A percentile compares a stretch with the other conserved stretches of the same genome.
Evolutionary conservation across 2,797 vertebrate genomes (phyloP).

Genomic region (Cheirogaleus major): DNA sequence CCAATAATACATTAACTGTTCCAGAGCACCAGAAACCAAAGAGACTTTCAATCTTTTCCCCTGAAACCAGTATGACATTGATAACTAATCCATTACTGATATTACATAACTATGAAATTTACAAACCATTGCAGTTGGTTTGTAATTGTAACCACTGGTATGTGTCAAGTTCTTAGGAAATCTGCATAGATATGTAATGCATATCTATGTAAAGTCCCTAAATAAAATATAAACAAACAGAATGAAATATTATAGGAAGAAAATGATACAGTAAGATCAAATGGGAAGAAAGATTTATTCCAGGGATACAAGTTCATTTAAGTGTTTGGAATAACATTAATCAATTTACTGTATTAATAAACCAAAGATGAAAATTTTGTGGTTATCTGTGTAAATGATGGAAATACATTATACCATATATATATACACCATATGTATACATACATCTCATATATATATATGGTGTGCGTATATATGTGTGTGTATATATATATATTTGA

Average conservation of each 20-base stretch:
- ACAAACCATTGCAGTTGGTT: neutral
- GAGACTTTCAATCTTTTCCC: too few relatives aligned
- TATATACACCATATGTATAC: too few relatives aligned
- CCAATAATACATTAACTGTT: neutral
- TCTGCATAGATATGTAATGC: neutral
- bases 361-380: neutral
- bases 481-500: too few relatives aligned
- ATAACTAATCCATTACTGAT: neutral
- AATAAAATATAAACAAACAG: neutral
- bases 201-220: neutral
- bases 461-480: too few relatives aligned
- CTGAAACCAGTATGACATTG: neutral
- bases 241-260: neutral
- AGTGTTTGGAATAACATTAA: neutral
- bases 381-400: neutral
- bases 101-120: too few relatives aligned
- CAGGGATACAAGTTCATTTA: neutral
- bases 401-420: too few relatives aligned
- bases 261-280: neutral
- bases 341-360: neutral
- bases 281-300: neutral
- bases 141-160: too few relatives aligned
- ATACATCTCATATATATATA: too few relatives aligned
- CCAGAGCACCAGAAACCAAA: neutral
- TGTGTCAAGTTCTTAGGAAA: too few relatives aligned